These are phyloP conservation scores for Orientallactaga bullata DNA, from an alignment of 2,113 vertebrate genomes.

Conservation along the genomic window DNA sequence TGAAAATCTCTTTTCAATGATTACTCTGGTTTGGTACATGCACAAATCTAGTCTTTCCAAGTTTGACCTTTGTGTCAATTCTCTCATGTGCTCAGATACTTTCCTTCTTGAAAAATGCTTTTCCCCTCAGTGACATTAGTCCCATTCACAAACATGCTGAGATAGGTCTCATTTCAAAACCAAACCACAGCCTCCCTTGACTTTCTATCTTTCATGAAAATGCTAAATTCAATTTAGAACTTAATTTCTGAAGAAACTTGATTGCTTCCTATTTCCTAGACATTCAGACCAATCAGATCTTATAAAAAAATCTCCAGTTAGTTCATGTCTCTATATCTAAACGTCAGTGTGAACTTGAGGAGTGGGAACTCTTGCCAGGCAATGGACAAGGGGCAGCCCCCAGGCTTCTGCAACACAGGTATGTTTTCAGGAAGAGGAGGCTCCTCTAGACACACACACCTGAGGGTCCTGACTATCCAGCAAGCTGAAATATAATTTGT, in stretches of 20 bases:
- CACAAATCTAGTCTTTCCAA: not conserved
- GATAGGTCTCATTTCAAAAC: not conserved
- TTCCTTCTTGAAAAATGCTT: not conserved
- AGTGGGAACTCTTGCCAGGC: not conserved
- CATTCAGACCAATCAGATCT: not conserved
- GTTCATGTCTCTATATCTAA: not conserved
- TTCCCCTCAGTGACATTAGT: not conserved
- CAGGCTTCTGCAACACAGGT: fast-evolving
- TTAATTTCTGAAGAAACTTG: not conserved
- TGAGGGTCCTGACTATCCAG: constrained; percentile 87
- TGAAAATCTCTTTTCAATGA: not conserved
- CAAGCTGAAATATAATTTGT: constrained; percentile 87
- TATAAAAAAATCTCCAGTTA: not conserved
- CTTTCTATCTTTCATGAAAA: not conserved
- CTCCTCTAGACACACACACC: constrained; percentile 90
- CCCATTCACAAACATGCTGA: not conserved
- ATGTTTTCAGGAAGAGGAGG: constrained; percentile 74
- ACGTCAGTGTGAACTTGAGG: not conserved
- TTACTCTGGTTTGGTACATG: not conserved
- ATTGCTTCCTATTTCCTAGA: not conserved
- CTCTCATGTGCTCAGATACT: not conserved
- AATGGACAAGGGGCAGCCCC: not conserved
- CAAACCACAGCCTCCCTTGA: not conserved
- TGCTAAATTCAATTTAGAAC: not conserved
- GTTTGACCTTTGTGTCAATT: not conserved